Percentiles rank a stretch among this genome's conserved stretches.
Evolutionary conservation across 2,888 invertebrate genomes (phyloP).

Genomic region (Ceramica pisi): DNA sequence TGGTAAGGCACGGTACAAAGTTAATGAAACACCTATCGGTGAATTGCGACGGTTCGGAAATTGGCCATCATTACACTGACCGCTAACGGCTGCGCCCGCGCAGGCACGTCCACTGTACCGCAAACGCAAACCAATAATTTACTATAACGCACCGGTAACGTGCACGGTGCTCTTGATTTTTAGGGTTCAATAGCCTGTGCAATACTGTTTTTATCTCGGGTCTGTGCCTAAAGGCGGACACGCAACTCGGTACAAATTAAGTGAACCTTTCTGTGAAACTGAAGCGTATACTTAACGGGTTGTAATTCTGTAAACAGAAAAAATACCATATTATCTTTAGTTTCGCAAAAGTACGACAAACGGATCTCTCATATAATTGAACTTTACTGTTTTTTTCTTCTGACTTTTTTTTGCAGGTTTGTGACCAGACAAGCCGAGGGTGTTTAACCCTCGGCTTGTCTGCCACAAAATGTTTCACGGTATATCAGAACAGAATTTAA

Average conservation of each 20-base stretch:
- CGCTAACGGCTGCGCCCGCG: conserved; percentile 75
- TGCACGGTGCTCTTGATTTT: conserved; percentile 73
- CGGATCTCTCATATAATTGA: conserved; percentile 8
- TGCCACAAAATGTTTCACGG: no score
- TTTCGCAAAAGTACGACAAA: not conserved
- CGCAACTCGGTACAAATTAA: conserved; percentile 19
- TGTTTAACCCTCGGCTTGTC: conserved; percentile 35
- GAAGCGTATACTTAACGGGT: conserved; percentile 14
- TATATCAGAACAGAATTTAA: no score
- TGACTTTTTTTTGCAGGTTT: conserved; percentile 53
- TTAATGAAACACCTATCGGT: conserved; percentile 70
- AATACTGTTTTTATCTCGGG: conserved; percentile 61
- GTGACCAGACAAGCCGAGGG: no score
- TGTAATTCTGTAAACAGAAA: conserved; percentile 19
- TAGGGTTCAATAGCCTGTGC: conserved; percentile 66
- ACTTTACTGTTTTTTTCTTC: conserved; percentile 18
- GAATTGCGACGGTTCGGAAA: conserved; percentile 76
- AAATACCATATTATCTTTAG: conserved; percentile 12
- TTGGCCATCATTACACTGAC: conserved; percentile 80
- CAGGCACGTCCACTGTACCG: conserved; percentile 72
- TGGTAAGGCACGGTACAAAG: conserved; percentile 51
- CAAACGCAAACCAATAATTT: conserved; percentile 81
- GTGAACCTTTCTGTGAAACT: conserved; percentile 7
- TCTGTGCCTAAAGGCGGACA: conserved; percentile 46
- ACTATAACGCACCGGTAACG: conserved; percentile 78